A percentile compares a stretch with the other conserved stretches of the same genome.
These are phyloP conservation scores for Varanus komodoensis DNA, from an alignment of 2,113 vertebrate species.

Conservation along the genomic window DNA sequence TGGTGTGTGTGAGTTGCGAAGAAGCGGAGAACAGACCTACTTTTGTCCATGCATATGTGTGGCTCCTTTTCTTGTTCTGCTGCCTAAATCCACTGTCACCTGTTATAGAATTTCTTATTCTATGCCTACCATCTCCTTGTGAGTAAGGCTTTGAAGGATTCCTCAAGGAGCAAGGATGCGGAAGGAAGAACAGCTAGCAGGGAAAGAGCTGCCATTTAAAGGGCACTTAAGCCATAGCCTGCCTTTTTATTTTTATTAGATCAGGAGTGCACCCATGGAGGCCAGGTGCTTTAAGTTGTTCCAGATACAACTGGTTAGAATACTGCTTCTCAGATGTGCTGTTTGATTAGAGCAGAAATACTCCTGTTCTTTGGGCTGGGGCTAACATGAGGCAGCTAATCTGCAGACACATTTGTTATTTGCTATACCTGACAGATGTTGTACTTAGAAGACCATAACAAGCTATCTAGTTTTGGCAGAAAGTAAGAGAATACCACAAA, in stretches of 20 bases:
- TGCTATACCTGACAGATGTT: neutral
- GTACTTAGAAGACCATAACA: neutral
- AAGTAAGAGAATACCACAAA: neutral
- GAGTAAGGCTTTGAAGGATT: constrained; percentile 24
- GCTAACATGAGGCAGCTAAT: neutral
- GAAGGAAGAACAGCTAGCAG: neutral
- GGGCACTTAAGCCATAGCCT: neutral
- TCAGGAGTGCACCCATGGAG: neutral
- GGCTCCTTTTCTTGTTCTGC: neutral
- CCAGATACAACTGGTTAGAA: neutral
- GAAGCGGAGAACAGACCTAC: neutral
- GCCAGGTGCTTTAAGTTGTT: neutral
- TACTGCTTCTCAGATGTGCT: neutral
- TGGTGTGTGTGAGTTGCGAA: neutral
- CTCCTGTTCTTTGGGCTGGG: constrained; percentile 24
- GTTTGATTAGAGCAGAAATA: neutral
- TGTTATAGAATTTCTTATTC: neutral
- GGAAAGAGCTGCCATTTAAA: neutral
- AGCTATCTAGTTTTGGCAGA: neutral
- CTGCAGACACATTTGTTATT: neutral
- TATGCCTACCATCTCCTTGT: neutral
- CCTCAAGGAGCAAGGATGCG: accelerated
- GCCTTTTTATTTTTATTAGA: neutral
- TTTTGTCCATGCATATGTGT: neutral
- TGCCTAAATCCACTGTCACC: constrained; percentile 31